Evolutionary conservation across 1,140 invertebrate species (phyloP).

Genomic region (Aphaenogaster ashmeadi): DNA sequence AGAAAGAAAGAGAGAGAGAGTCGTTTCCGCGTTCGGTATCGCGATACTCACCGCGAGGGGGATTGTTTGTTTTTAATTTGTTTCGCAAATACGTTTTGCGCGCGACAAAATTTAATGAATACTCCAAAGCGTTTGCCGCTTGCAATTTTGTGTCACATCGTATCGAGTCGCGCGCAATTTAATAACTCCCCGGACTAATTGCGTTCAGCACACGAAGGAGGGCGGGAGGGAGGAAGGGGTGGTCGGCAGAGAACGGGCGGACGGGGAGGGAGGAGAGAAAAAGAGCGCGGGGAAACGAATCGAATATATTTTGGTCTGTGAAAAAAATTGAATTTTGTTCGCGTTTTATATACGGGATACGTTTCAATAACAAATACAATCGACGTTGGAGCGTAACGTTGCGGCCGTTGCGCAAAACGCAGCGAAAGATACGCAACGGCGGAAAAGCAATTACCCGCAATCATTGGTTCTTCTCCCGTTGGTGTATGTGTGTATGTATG

Average conservation of each 20-base stretch:
- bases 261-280: background rate
- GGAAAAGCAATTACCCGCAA: slow-evolving; percentile 69
- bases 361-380: slow-evolving; percentile 64
- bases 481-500: background rate
- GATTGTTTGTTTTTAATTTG: slow-evolving; percentile 75
- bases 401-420: slow-evolving; percentile 68
- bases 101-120: slow-evolving; percentile 62
- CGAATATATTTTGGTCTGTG: slow-evolving; percentile 55
- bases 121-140: slow-evolving; percentile 65
- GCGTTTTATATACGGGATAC: slow-evolving; percentile 56
- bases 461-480: slow-evolving; percentile 41
- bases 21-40: slow-evolving; percentile 38
- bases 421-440: slow-evolving; percentile 59
- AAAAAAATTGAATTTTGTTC: slow-evolving; percentile 58
- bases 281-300: slow-evolving; percentile 45
- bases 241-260: background rate
- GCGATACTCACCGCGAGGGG: slow-evolving; percentile 60
- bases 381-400: slow-evolving; percentile 54
- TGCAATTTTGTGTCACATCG: slow-evolving; percentile 65
- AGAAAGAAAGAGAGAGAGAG: background rate
- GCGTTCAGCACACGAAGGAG: slow-evolving; percentile 24
- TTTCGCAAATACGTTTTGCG: slow-evolving; percentile 58
- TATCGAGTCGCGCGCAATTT: slow-evolving; percentile 62
- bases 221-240: too few species aligned
- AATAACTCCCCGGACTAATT: slow-evolving; percentile 63